These are phyloP conservation scores for Brachionus asplanchnoidis DNA, from an alignment of 1,140 invertebrate genomes.

Conservation along the genomic window DNA sequence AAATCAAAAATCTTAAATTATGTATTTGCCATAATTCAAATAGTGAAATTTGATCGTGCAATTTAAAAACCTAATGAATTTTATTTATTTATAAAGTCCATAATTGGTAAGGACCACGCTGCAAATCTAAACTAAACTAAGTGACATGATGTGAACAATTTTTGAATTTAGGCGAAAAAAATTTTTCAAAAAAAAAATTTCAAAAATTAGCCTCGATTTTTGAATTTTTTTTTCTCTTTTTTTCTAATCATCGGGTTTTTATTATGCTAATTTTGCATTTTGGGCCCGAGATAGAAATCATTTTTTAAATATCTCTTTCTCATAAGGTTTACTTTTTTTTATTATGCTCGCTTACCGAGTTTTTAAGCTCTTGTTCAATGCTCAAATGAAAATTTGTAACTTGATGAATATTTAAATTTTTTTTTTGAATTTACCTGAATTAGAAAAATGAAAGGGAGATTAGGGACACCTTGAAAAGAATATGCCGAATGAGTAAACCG, in stretches of 20 bases:
- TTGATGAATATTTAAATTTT: not conserved
- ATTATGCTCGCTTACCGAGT: conserved; percentile 10
- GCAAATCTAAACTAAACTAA: not conserved
- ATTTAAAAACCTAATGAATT: not conserved
- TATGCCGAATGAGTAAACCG: not conserved
- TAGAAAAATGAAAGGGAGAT: not conserved
- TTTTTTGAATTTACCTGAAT: not conserved
- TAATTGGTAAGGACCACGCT: not conserved
- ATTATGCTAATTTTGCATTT: conserved; percentile 35
- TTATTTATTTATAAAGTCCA: not conserved
- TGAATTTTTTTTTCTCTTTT: not conserved
- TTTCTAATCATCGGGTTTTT: not conserved
- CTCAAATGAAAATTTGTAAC: not conserved
- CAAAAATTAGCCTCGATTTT: conserved; percentile 6
- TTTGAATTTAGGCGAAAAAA: not conserved
- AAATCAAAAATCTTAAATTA: not conserved
- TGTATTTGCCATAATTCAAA: not conserved
- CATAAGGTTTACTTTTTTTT: conserved; percentile 30
- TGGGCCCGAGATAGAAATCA: not conserved
- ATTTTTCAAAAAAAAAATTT: not conserved
- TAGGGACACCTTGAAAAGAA: not conserved
- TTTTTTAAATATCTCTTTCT: conserved; percentile 15
- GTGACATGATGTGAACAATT: not conserved
- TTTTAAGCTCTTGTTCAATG: not conserved
- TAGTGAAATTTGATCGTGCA: not conserved